These are phyloP conservation scores for Otolemur garnettii DNA, from an alignment of 2,113 vertebrate genomes.

Conservation along the genomic window DNA sequence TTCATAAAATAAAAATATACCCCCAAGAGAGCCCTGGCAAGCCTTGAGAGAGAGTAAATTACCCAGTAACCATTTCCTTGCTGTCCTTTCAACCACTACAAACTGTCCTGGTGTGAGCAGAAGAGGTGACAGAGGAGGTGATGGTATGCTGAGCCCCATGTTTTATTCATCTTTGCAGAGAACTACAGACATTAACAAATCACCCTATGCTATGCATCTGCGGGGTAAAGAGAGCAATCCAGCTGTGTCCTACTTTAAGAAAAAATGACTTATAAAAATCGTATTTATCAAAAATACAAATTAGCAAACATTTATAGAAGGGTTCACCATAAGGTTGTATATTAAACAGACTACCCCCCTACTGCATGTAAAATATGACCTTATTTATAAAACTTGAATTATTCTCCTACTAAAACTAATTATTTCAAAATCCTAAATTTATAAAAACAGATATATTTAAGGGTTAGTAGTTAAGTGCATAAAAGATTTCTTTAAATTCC, in stretches of 20 bases:
- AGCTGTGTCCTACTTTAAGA: conserved; percentile 57
- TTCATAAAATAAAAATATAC: conserved; percentile 27
- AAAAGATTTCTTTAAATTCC: conserved; percentile 55
- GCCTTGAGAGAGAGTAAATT: neutral
- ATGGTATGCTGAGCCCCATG: neutral
- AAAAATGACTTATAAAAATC: conserved; percentile 62
- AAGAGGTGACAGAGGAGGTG: neutral
- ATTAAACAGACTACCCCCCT: conserved; percentile 26
- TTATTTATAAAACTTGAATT: conserved; percentile 51
- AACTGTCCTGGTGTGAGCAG: neutral
- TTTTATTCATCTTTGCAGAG: conserved; percentile 57
- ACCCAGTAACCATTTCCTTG: neutral
- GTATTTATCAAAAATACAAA: conserved; percentile 53
- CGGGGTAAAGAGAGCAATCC: neutral
- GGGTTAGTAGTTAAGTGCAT: conserved; percentile 48
- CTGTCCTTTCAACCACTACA: conserved; percentile 8
- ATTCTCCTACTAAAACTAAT: conserved; percentile 52
- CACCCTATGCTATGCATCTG: neutral
- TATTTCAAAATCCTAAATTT: conserved; percentile 51
- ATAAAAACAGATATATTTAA: conserved; percentile 49
- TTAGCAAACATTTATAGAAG: conserved; percentile 49
- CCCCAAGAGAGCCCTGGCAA: conserved; percentile 4
- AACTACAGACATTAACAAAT: conserved; percentile 46
- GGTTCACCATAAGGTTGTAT: conserved; percentile 10
- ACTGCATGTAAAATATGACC: conserved; percentile 23